Evolutionary conservation across 1,140 invertebrate genomes (phyloP), one percentile per base, ranked within the genome.

Genomic region (Penaeus chinensis): DNA sequence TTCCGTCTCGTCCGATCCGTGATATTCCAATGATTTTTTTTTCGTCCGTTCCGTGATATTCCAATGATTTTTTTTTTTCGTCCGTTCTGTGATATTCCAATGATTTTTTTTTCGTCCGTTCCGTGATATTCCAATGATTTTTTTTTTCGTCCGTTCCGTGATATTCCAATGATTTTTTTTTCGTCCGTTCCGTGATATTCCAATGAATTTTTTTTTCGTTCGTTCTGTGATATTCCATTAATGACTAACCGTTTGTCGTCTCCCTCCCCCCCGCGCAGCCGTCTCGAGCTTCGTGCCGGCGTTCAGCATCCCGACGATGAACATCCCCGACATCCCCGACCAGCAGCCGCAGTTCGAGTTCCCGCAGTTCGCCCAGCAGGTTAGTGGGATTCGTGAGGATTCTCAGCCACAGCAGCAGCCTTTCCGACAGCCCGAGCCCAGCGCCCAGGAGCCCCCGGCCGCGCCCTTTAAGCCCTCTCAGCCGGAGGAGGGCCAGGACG

Each of bases 281-380:
- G 66, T 22, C 32, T 65, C 47, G 20, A 84, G 18, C 47, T 84
- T 84, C 69, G 76, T 76, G 24, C 32, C 71, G 60, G 60, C 42
- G 42, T 32, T 84, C 69, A 84, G 32, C 20, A 54, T 84, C 37
- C 82, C 82, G 10, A 18, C 47, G 22, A 54, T 84, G n/a, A 7
- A 19, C 47, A 74, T 84, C n/a, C 66, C 66, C 13, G 47, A 24
- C 13, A 84, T 84, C 42, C 27, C 60, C 20, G 82, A 84, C 37
- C n/a, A 61, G 16, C 82, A 74, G 16, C 69, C 82, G 8, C 54
- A 71, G 66, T 84, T 84, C 82, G 27, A 66, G 37, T 54, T 61
- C n/a, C 69, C 22, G 18, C 82, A 54, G 47, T 66, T 61, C 62
- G 32, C 32, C 20, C 20, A 84, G 47, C 82, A 84, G 69, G 82